These are phyloP conservation scores for Keiferia lycopersicella DNA, from an alignment of 2,888 invertebrate genomes.

Conservation along the genomic window DNA sequence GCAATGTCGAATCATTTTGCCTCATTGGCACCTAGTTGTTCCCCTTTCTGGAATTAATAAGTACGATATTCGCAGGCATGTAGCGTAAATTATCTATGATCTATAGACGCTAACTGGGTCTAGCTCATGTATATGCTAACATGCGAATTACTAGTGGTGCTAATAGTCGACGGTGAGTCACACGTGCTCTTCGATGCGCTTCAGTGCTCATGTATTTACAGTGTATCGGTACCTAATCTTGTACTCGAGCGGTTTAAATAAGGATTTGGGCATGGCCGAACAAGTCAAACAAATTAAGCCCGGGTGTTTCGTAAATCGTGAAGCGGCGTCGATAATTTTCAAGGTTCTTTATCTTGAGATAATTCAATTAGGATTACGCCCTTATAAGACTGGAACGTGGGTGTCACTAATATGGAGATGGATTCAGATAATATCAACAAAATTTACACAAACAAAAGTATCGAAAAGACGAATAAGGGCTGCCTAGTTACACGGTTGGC, in stretches of 20 bases:
- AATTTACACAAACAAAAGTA: neutral
- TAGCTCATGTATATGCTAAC: slow-evolving; percentile 58
- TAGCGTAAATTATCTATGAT: slow-evolving; percentile 26
- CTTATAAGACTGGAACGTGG: neutral
- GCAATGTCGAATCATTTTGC: neutral
- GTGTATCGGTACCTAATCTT: slow-evolving; percentile 21
- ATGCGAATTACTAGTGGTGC: slow-evolving; percentile 58
- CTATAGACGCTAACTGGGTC: slow-evolving; percentile 49
- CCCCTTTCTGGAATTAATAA: slow-evolving; percentile 20
- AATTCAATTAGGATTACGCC: slow-evolving; percentile 21
- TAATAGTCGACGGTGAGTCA: slow-evolving; percentile 58
- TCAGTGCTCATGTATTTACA: slow-evolving; percentile 36
- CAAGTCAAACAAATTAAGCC: slow-evolving; percentile 22
- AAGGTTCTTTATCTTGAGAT: slow-evolving; percentile 6
- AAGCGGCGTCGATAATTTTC: slow-evolving; percentile 4
- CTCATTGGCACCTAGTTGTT: slow-evolving; percentile 13
- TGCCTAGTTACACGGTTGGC: slow-evolving; percentile 16
- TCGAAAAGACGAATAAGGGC: neutral
- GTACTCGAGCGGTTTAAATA: slow-evolving; percentile 20
- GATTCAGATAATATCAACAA: neutral
- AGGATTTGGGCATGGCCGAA: slow-evolving; percentile 19
- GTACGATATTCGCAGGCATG: slow-evolving; percentile 22
- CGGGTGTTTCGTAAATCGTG: slow-evolving; percentile 12
- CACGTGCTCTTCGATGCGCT: slow-evolving; percentile 53
- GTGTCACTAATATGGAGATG: neutral